These are phyloP conservation scores for Neofelis nebulosa DNA, from an alignment of 2,113 vertebrate species.

Conservation along the genomic window DNA sequence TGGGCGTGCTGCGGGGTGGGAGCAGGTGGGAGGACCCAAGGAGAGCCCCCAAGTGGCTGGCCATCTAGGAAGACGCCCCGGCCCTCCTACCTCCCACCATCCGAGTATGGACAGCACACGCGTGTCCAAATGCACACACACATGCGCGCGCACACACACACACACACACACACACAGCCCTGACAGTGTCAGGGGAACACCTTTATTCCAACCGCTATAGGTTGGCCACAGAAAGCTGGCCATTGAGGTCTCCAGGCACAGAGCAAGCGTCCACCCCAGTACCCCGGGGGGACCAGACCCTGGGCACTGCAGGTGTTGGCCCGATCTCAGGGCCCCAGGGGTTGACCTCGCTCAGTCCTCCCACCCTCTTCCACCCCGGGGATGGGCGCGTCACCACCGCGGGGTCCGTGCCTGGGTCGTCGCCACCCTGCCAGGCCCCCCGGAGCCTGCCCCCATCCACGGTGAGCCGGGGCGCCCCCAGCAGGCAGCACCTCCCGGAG, in stretches of 20 bases:
- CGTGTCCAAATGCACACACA: no score
- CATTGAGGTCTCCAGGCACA: no score
- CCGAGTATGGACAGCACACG: rapidly evolving
- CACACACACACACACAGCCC: neutral
- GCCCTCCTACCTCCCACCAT: rapidly evolving
- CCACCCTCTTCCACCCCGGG: neutral
- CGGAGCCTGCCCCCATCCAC: neutral
- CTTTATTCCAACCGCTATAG: neutral
- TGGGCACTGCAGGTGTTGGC: neutral
- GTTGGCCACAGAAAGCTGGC: neutral
- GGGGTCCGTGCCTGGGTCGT: rapidly evolving
- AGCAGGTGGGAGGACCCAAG: neutral
- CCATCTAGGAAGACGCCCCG: neutral
- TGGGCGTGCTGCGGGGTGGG: neutral
- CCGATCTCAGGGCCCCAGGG: no score
- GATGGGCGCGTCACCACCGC: rapidly evolving
- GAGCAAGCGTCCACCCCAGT: neutral
- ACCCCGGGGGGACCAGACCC: neutral
- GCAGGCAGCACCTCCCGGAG: neutral
- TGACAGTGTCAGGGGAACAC: neutral
- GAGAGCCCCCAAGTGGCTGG: neutral
- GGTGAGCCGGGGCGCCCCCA: neutral
- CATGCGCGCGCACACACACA: rapidly evolving
- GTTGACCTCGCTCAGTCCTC: neutral
- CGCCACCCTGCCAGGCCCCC: neutral